Conservation (phyloP, 2,797 vertebrate species). For the Salmo trutta region DNA sequence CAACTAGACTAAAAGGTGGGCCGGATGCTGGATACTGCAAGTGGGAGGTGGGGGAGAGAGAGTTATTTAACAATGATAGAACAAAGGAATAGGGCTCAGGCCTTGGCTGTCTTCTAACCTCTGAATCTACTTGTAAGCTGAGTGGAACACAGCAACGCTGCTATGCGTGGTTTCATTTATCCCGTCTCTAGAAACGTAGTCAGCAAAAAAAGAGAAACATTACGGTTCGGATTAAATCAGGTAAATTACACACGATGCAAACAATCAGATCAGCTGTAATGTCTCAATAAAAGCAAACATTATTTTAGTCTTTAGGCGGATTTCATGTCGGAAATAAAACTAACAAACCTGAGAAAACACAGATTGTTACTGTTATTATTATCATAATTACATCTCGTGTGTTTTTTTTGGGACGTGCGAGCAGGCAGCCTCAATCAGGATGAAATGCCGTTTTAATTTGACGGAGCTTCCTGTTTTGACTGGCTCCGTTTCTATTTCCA, state of each 20-base stretch:
- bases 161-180: conserved; percentile 15
- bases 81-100: background rate
- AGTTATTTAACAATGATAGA: conserved; percentile 3
- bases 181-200: conserved; percentile 28
- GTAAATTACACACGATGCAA: conserved; percentile 58
- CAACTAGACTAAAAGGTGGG: conserved; percentile 17
- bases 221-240: conserved; percentile 52
- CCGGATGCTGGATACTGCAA: conserved; percentile 1
- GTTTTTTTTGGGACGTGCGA: conserved; percentile 48
- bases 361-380: conserved; percentile 72
- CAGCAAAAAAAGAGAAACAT: conserved; percentile 34
- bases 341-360: conserved; percentile 74
- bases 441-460: conserved; percentile 75
- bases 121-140: background rate
- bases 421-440: conserved; percentile 71
- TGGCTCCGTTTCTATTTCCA: conserved; percentile 67
- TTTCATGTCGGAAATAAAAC: conserved; percentile 46
- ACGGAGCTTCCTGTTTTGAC: conserved; percentile 77
- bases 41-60: conserved; percentile 19
- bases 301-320: conserved; percentile 54
- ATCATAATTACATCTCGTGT: conserved; percentile 68
- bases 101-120: background rate
- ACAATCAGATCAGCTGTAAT: conserved; percentile 64
- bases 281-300: conserved; percentile 61
- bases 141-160: conserved; percentile 8